Conservation (phyloP, 2,888 invertebrate species). For the Cheilosia soror region DNA sequence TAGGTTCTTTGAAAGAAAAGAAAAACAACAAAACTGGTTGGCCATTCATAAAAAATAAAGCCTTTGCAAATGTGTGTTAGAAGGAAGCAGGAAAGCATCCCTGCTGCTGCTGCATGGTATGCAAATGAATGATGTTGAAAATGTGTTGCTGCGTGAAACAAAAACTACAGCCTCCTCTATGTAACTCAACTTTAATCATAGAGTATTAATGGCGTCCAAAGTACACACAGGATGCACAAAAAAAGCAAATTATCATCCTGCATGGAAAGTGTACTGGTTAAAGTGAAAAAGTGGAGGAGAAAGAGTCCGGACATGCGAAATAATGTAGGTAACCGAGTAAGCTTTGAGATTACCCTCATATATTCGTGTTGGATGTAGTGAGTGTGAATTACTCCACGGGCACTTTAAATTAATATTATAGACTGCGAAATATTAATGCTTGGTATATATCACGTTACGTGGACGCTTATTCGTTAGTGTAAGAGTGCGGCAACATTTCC, state of each 20-base stretch:
- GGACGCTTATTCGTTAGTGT: no score
- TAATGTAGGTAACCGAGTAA: slow-evolving; percentile 51
- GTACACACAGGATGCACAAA: slow-evolving; percentile 35
- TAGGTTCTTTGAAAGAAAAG: slow-evolving; percentile 19
- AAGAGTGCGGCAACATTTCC: no score
- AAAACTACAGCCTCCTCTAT: slow-evolving; percentile 19
- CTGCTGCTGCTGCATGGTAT: slow-evolving; percentile 37
- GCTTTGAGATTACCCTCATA: slow-evolving; percentile 41
- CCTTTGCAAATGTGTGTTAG: slow-evolving; percentile 41
- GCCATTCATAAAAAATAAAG: slow-evolving; percentile 37
- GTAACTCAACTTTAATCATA: slow-evolving; percentile 68
- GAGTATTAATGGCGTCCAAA: slow-evolving; percentile 60
- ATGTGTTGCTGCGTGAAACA: slow-evolving; percentile 33
- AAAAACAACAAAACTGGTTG: slow-evolving; percentile 7
- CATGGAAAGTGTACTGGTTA: slow-evolving; percentile 24
- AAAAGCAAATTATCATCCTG: slow-evolving; percentile 1
- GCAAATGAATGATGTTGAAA: slow-evolving; percentile 68
- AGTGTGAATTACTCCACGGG: slow-evolving; percentile 1
- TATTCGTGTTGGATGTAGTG: slow-evolving; percentile 5
- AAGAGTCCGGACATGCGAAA: slow-evolving; percentile 13
- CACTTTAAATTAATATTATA: neutral
- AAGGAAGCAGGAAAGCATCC: slow-evolving; percentile 39
- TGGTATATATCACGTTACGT: neutral
- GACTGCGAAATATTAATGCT: neutral
- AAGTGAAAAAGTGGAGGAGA: slow-evolving; percentile 36